Evolutionary conservation across 2,888 invertebrate species (phyloP).

Genomic region (Drosophila anceps): DNA sequence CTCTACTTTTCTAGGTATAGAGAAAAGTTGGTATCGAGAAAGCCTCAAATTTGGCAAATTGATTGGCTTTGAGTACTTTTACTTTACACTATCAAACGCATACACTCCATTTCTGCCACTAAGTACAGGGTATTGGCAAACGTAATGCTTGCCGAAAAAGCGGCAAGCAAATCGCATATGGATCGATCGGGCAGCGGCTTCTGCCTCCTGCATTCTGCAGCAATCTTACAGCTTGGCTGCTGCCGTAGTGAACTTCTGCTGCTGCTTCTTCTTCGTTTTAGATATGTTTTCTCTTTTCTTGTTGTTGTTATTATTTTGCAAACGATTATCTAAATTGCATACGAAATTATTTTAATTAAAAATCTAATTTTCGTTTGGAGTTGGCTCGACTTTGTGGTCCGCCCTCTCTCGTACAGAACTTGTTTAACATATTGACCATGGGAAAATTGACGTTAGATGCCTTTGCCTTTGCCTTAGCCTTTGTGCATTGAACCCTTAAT

Average conservation of each 20-base stretch:
- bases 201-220: constrained; percentile 9
- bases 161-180: constrained; percentile 82
- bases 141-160: constrained; percentile 62
- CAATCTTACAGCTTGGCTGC: constrained; percentile 22
- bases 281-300: constrained; percentile 23
- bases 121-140: constrained; percentile 17
- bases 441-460: constrained; percentile 44
- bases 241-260: background rate
- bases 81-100: background rate
- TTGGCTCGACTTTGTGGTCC: constrained; percentile 16
- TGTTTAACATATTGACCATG: constrained; percentile 59
- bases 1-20: background rate
- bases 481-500: constrained; percentile 75
- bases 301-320: constrained; percentile 51
- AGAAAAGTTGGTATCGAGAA: background rate
- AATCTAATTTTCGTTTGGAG: constrained; percentile 83
- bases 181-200: constrained; percentile 56
- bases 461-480: background rate
- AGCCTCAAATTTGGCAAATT: background rate
- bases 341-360: constrained; percentile 86
- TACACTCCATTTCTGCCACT: background rate
- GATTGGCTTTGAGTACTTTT: background rate
- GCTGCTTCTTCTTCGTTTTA: constrained; percentile 24
- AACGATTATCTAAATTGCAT: constrained; percentile 86
- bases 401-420: constrained; percentile 29